These are phyloP conservation scores for Aramus guarauna DNA, from an alignment of 2,113 vertebrate species.

Conservation along the genomic window DNA sequence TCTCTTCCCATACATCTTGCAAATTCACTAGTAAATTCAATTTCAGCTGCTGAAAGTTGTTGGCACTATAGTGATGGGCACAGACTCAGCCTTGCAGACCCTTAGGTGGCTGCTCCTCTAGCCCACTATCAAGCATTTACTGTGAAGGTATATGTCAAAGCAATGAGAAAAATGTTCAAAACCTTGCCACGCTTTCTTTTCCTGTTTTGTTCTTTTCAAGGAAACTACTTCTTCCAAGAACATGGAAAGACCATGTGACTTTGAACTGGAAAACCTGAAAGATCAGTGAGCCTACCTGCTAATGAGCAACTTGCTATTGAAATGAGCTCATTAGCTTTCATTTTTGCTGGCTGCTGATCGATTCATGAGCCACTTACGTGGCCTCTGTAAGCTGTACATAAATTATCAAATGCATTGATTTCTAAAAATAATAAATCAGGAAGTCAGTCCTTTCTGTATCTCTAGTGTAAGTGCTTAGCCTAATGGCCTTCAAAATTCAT, in stretches of 20 bases:
- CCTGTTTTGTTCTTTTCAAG: not conserved
- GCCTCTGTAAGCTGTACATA: constrained; percentile 39
- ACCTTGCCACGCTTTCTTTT: not conserved
- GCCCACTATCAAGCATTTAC: not conserved
- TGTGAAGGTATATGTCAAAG: not conserved
- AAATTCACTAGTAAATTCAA: not conserved
- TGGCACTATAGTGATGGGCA: not conserved
- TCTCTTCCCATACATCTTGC: not conserved
- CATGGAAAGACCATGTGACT: constrained; percentile 25
- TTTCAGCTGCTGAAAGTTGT: not conserved
- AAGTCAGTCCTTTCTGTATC: not conserved
- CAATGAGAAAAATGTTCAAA: not conserved
- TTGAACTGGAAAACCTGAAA: constrained; percentile 54
- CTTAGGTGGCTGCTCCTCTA: not conserved
- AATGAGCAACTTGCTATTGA: constrained; percentile 53
- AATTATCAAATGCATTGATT: constrained; percentile 63
- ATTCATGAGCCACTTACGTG: not conserved
- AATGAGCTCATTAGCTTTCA: constrained; percentile 60
- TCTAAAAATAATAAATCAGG: constrained; percentile 47
- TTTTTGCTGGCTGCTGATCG: constrained; percentile 48
- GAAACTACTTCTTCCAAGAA: not conserved
- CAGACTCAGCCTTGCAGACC: not conserved
- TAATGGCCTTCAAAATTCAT: constrained; percentile 15
- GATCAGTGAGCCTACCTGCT: constrained; percentile 54
- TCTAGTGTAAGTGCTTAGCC: not conserved